A percentile compares a stretch with the other conserved stretches of the same genome.
Conservation (phyloP, 2,888 invertebrate genomes). For the Neuroscelio doddi region DNA sequence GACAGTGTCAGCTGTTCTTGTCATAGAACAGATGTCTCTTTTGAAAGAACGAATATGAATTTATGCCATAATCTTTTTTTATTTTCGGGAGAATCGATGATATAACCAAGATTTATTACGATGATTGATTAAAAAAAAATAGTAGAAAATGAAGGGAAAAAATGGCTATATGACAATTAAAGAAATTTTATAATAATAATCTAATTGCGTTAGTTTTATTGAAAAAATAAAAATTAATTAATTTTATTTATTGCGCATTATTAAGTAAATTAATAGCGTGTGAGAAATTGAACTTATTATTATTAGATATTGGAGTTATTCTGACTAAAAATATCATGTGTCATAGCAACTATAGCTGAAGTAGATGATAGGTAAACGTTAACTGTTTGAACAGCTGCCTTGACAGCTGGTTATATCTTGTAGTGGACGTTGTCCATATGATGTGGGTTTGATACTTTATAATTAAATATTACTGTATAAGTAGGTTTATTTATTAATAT, state of each 20-base stretch:
- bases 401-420: constrained; percentile 60
- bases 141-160: too few relatives aligned
- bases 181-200: too few relatives aligned
- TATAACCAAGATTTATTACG: not conserved
- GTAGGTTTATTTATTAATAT: not conserved
- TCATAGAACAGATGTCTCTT: constrained; percentile 33
- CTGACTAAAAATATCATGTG: constrained; percentile 39
- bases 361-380: constrained; percentile 49
- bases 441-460: constrained; percentile 33
- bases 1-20: constrained; percentile 30
- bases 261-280: too few relatives aligned
- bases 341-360: constrained; percentile 32
- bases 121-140: too few relatives aligned
- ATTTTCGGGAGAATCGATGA: not conserved
- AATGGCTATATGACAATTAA: too few relatives aligned
- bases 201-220: too few relatives aligned
- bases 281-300: too few relatives aligned
- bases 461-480: constrained; percentile 38
- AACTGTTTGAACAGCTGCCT: constrained; percentile 69
- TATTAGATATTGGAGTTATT: too few relatives aligned
- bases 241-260: too few relatives aligned
- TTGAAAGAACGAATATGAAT: constrained; percentile 2
- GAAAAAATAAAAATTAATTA: too few relatives aligned
- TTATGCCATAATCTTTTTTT: constrained; percentile 3
- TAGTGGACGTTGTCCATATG: constrained; percentile 37